Conservation (phyloP, 2,113 vertebrate genomes). For the Sapayoa aenigma region DNA sequence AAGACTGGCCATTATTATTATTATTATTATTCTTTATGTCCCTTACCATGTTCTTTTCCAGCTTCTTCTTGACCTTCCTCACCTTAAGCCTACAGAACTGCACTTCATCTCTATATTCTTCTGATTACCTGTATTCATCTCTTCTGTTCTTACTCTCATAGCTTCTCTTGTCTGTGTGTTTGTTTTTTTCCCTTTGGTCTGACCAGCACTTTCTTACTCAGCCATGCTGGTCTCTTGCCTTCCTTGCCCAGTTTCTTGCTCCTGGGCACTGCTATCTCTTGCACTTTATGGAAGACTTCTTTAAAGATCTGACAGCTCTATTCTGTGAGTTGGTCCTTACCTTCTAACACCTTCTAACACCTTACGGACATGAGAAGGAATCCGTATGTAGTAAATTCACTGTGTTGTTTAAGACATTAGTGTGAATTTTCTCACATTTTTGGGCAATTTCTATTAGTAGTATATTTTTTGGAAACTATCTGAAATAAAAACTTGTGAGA, state of each 20-base stretch:
- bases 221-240: background rate
- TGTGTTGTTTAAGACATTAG: background rate
- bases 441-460: background rate
- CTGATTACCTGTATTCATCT: too few relatives aligned
- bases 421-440: background rate
- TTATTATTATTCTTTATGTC: too few relatives aligned
- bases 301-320: background rate
- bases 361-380: background rate
- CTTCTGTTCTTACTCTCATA: background rate
- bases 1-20: too few relatives aligned
- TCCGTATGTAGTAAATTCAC: background rate
- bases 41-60: background rate
- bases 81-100: background rate
- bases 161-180: background rate
- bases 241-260: background rate
- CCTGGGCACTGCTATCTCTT: background rate
- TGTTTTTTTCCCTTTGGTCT: background rate
- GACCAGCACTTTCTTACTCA: background rate
- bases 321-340: background rate
- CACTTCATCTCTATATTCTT: background rate
- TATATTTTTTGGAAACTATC: background rate
- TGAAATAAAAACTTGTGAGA: background rate
- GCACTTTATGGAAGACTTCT: background rate
- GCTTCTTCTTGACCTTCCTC: background rate
- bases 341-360: background rate